Conservation (phyloP, 2,113 vertebrate genomes). For the Coptodon rendalli region DNA sequence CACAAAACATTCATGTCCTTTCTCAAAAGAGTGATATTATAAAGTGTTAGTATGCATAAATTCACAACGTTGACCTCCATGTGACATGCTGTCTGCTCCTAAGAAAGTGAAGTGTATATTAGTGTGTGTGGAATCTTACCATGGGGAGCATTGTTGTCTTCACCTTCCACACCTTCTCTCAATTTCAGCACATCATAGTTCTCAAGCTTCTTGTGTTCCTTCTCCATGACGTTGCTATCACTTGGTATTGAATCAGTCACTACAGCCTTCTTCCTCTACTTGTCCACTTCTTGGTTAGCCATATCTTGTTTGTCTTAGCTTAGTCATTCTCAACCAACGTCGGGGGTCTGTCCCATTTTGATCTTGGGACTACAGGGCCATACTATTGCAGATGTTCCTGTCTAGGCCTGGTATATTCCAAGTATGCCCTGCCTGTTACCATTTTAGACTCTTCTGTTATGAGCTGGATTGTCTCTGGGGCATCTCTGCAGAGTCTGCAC, state of each 20-base stretch:
- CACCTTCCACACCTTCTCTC: background rate
- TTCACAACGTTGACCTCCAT: background rate
- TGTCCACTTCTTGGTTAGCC: background rate
- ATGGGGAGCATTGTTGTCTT: background rate
- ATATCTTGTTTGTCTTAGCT: background rate
- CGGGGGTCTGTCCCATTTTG: background rate
- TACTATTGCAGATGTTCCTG: background rate
- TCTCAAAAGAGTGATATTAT: background rate
- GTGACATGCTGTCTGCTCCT: background rate
- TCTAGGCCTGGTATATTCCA: background rate
- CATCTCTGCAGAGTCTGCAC: background rate
- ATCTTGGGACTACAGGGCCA: background rate
- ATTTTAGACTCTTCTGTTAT: background rate
- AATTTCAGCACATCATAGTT: background rate
- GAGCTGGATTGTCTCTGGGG: background rate
- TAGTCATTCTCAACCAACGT: background rate
- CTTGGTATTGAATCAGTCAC: background rate
- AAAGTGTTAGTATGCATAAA: background rate
- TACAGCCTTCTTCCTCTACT: background rate
- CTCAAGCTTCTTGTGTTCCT: background rate
- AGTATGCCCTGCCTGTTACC: background rate
- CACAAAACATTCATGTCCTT: background rate
- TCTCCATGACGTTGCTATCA: background rate
- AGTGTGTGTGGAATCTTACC: background rate
- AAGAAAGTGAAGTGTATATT: background rate